Base-by-base conservation (phyloP, 1,140 invertebrate genomes). In the Coptotermes formosanus region DNA sequence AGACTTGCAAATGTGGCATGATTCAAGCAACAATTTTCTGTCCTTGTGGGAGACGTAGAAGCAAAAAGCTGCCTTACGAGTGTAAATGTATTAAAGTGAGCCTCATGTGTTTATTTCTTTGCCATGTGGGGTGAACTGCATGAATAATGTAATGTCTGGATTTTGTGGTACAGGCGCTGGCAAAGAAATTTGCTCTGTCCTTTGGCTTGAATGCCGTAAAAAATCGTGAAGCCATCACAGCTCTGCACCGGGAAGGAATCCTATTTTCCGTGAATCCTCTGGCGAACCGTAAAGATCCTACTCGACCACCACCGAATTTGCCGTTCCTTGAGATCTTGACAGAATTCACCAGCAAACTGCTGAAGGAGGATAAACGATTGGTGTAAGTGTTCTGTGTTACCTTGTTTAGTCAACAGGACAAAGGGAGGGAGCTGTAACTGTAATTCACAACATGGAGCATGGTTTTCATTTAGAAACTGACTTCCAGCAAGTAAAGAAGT, bases 191-290 rank as follows among this genome's bases (percentile, higher is more conserved):
- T 93, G 97, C 98, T 0, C 92, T 99, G 32, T 99, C 98, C 9
- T 99, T 99, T 93, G 99, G 99, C 32, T 93, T 99, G 85, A 98
- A 99, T 92, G 97, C 97, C 32, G 94, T 99, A 19, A 99, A 99
- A 92, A 99, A 99, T 93, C 94, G 99, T 81, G 98, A 99, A 91
- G 98, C 98, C 23, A 97, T 99, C 82, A 98, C 98, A 16, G 96
- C 97, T 55, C 93, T 99, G 88, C 98, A 99, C 91, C 94, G 98
- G 87, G 97, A 98, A 87, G 98, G 98, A 52, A 98, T 99, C 86
- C 91, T 97, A 32, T 99, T 98, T 92, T 96, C 97, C 25, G 95
- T 98, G 25, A 95, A 92, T 85, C 92, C 93, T 23, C 89, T 25
- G 92, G 93, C 87, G 94, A 95, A 93, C 88, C 93, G 92, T 87